These are phyloP conservation scores for Lucilia sericata DNA, from an alignment of 1,140 invertebrate species.

Conservation along the genomic window DNA sequence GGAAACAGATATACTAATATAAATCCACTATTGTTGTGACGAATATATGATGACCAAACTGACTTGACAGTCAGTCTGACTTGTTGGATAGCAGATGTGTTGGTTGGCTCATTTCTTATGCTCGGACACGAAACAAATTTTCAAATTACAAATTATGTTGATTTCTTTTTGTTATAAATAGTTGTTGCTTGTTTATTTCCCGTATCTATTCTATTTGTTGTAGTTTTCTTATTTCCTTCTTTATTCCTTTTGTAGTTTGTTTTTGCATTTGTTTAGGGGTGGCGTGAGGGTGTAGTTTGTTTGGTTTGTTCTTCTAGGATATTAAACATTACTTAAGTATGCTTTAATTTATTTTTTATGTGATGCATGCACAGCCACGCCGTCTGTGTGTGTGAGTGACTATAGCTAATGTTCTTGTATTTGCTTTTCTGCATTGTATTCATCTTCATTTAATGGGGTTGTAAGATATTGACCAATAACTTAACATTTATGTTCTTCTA, in stretches of 20 bases:
- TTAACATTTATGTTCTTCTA: constrained; percentile 5
- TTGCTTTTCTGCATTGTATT: constrained; percentile 5
- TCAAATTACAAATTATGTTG: constrained; percentile 67
- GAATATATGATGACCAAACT: not conserved
- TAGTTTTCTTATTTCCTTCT: not conserved
- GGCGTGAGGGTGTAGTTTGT: not conserved
- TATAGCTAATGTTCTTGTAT: not conserved
- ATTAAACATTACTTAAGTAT: not conserved
- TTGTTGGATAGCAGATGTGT: not conserved
- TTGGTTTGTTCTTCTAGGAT: not conserved
- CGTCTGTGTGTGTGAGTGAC: not conserved
- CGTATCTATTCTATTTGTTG: not conserved
- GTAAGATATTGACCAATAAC: constrained; percentile 33
- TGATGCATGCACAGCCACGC: not conserved
- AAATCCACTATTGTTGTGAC: not conserved
- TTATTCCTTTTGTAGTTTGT: not conserved
- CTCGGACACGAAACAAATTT: constrained; percentile 63
- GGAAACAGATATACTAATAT: not conserved
- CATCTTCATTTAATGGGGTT: not conserved
- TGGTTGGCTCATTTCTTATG: constrained; percentile 61
- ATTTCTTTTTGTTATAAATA: constrained; percentile 11
- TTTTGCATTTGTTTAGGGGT: not conserved
- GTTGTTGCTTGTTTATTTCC: not conserved
- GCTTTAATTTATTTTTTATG: not conserved
- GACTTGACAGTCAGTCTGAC: not conserved